Conservation (phyloP, 2,888 invertebrate genomes). For the Litoditis marina region DNA sequence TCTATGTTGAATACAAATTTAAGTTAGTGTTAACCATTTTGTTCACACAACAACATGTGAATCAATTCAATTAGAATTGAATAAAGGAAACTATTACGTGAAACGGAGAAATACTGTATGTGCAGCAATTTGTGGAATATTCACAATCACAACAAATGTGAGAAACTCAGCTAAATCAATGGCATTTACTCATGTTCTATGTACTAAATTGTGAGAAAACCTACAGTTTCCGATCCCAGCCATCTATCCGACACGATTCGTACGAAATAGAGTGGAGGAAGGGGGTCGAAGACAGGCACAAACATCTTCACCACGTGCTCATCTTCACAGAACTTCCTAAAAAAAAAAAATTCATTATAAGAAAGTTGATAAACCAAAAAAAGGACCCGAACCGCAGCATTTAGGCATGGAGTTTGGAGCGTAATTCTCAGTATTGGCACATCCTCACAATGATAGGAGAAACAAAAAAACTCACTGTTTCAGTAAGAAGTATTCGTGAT, state of each 20-base stretch:
- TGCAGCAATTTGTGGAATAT: too few species aligned
- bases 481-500: conserved; percentile 90
- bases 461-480: conserved; percentile 69
- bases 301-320: conserved; percentile 96
- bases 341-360: conserved; percentile 13
- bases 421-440: too few species aligned
- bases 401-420: too few species aligned
- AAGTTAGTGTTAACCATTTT: background rate
- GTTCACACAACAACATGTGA: too few species aligned
- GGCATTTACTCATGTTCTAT: background rate
- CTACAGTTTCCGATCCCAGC: conserved; percentile 63
- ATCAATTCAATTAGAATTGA: too few species aligned
- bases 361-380: background rate
- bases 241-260: conserved; percentile 68
- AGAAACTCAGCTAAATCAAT: too few species aligned
- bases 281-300: conserved; percentile 94
- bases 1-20: background rate
- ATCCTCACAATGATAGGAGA: too few species aligned
- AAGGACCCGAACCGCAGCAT: too few species aligned
- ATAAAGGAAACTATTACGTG: too few species aligned
- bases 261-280: conserved; percentile 96
- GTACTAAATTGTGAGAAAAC: background rate
- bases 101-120: too few species aligned
- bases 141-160: too few species aligned
- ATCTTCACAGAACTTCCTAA: conserved; percentile 83